phyloP scores from a whole-genome alignment of 2,888 invertebrate genomes.

The Thumatha senex region DNA sequence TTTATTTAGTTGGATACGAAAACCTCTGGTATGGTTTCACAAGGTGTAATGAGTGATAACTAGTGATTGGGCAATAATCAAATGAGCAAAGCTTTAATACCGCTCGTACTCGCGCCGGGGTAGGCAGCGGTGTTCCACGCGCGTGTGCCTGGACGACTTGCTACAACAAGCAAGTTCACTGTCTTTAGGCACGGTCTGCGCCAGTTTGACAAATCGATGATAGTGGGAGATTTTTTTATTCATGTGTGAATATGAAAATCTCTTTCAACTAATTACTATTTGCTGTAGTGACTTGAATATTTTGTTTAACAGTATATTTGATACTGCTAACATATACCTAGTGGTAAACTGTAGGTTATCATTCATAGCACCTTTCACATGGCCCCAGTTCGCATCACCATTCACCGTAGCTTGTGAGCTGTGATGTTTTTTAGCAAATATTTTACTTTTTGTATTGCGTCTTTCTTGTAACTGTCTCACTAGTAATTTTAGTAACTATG shows the following conservation, averaged over 20 bases:
- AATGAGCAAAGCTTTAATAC: constrained; percentile 29
- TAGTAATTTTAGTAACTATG: constrained; percentile 67
- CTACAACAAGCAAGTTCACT: constrained; percentile 76
- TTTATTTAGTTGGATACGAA: constrained; percentile 76
- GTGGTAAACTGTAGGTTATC: constrained; percentile 58
- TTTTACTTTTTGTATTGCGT: constrained; percentile 56
- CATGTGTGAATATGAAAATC: constrained; percentile 72
- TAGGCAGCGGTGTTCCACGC: constrained; percentile 43
- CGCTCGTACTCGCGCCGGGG: constrained; percentile 29
- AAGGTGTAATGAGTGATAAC: constrained; percentile 71
- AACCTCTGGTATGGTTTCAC: constrained; percentile 50
- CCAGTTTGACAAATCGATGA: constrained; percentile 62
- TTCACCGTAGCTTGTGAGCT: constrained; percentile 75
- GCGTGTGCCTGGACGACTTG: constrained; percentile 78
- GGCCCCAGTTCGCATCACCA: constrained; percentile 56
- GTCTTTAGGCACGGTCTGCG: constrained; percentile 69
- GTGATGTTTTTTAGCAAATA: constrained; percentile 73
- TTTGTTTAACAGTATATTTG: constrained; percentile 35
- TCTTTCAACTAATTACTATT: constrained; percentile 72
- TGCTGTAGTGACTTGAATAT: constrained; percentile 49
- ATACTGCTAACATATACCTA: constrained; percentile 34
- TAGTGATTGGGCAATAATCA: constrained; percentile 34
- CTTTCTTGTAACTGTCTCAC: constrained; percentile 57
- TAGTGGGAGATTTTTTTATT: constrained; percentile 81
- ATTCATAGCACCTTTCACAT: constrained; percentile 66